Base-by-base conservation (phyloP, 2,888 invertebrate genomes). In the Leptopilina syphax region DNA sequence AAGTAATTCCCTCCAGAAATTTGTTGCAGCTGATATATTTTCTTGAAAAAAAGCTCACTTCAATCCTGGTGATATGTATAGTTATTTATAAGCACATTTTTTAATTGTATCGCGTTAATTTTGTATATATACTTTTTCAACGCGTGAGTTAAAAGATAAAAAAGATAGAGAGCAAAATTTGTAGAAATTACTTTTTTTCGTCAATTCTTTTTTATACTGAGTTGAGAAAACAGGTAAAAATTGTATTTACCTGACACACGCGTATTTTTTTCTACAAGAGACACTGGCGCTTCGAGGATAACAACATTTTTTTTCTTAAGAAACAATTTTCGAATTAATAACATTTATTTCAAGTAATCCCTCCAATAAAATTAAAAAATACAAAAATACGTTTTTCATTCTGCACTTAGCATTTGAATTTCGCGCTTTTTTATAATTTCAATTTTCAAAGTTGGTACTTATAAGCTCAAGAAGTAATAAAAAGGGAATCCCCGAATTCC, bases 31-130 rank as follows among this genome's bases (percentile, higher is more conserved):
- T 50, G 8, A 47, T 68, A 47, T 68, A 47, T 68, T 68, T 73
- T 73, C 70, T 73, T n/a, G n/a, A 44, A 27, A 34, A 34, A 5
- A 73, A n/a, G 57, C 70, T 73, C 57, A 73, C 57, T 13, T 54
- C 13, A 57, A 41, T 34, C n/a, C 57, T 57, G 27, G 54, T 73
- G 73, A 73, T 73, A 73, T 73, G 73, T 73, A 73, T 73, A 73
- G 73, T 57, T 73, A 73, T 73, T 50, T 73, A 10, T 57, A 73
- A 73, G 27, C 73, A 41, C 57, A n/a, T 9, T n/a, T 18, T 57
- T 57, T 73, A 57, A 73, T 57, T 57, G 57, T 73, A 50, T 9
- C n/a, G n/a, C 57, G 34, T 57, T 57, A 57, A n/a, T 73, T 57
- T 34, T 73, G 73, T 73, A 73, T 57, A 70, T 27, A 73, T 63